Evolutionary conservation across 2,797 vertebrate genomes (phyloP), one percentile per base, ranked within the genome.

Genomic region (Picus viridis): DNA sequence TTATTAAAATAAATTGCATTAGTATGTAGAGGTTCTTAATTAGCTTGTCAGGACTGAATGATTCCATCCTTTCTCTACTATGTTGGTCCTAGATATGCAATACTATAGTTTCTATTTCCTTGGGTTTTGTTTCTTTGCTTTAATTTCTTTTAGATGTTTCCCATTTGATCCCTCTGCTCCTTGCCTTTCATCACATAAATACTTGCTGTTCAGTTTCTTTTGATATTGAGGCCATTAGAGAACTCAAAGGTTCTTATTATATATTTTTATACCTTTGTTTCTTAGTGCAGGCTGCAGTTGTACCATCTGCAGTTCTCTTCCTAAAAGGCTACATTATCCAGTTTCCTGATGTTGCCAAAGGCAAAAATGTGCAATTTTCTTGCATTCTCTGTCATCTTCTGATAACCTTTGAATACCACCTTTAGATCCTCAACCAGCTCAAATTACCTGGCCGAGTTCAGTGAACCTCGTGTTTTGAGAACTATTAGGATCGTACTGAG

Each of bases 131-230:
- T 43, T 43, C 6, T 43, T 16, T 43, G 15, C 16, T 81, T n/a
- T 17, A 22, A 45, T 61, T 91, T 86, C 41, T 72, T 56, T 24
- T 18, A 22, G 8, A 1, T 16, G 17, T 86, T 93, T 86, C 30
- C 29, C 23, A 18, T 78, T 54, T 78, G 41, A 72, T 45, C 10
- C 6, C 36, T 65, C 47, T 89, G 0, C 69, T 92, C 9, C 53
- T 74, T 0, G 0, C 22, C 69, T 3, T 72, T 75, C 13, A 13
- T 45, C 45, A 19, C 6, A 10, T 30, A 47, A 53, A 6, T 43
- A 43, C 10, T 68, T 26, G 12, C 10, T 5, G 0, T 45, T 76
- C n/a, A 27, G 13, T 56, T 64, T 92, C 13, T 82, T 71, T 63
- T 51, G 27, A n/a, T 62, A 26, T 4, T 47, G 13, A 41, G 27